These are phyloP conservation scores for Rhagonycha fulva DNA, from an alignment of 2,888 invertebrate genomes.

Conservation along the genomic window DNA sequence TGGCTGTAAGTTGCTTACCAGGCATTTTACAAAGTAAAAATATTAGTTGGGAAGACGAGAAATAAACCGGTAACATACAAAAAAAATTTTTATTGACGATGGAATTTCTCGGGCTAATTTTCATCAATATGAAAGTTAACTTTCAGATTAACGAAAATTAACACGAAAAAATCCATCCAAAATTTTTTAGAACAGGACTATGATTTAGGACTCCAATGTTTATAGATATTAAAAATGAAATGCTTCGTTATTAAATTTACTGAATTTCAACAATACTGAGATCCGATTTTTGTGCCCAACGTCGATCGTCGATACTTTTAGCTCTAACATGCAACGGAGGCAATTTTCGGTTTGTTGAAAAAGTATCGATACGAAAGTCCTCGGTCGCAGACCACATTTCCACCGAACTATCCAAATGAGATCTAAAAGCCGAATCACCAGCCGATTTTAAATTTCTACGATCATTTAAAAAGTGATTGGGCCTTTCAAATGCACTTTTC, in stretches of 20 bases:
- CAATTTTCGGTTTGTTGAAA: constrained; percentile 23
- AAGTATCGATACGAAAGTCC: constrained; percentile 35
- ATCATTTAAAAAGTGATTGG: constrained; percentile 20
- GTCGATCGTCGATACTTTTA: background rate
- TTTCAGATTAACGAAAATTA: no score
- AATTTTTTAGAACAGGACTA: no score
- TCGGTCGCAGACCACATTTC: constrained; percentile 35
- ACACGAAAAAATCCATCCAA: no score
- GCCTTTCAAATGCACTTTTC: constrained; percentile 32
- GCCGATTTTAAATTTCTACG: constrained; percentile 46
- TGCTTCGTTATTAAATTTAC: background rate
- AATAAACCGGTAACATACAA: constrained; percentile 41
- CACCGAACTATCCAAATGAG: background rate
- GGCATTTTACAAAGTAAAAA: no score
- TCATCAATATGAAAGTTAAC: no score
- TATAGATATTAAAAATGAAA: no score
- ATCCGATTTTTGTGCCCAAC: constrained; percentile 22
- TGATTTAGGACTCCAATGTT: no score
- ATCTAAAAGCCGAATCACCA: constrained; percentile 40
- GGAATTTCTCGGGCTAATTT: no score
- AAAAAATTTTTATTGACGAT: no score
- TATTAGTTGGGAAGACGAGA: constrained; percentile 21
- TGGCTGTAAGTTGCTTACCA: no score
- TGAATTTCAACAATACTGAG: constrained; percentile 37
- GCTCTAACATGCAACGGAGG: constrained; percentile 16